phyloP scores from a whole-genome alignment of 2,888 invertebrate species.

The Sepiola atlantica region DNA sequence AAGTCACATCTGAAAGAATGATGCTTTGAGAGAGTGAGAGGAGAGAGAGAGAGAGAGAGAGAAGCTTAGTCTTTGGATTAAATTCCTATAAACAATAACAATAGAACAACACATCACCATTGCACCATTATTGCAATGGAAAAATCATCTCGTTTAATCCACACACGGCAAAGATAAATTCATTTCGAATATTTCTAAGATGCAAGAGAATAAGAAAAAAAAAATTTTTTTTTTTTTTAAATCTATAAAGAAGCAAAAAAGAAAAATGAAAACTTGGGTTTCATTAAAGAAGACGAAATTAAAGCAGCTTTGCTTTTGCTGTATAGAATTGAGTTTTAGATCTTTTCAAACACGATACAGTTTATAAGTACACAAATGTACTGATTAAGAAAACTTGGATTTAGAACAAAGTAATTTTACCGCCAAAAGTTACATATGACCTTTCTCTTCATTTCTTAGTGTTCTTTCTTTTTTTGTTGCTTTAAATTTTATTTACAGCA shows the following conservation, averaged over 20 bases:
- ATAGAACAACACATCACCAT: neutral
- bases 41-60: neutral
- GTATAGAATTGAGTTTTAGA: neutral
- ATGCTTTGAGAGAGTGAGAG: neutral
- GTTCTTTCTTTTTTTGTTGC: neutral
- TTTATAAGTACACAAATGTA: slow-evolving; percentile 32
- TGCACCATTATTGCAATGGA: slow-evolving; percentile 6
- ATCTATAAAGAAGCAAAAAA: neutral
- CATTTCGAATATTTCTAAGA: neutral
- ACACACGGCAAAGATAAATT: slow-evolving; percentile 20
- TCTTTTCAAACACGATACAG: neutral
- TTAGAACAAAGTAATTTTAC: slow-evolving; percentile 2
- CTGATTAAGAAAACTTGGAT: neutral
- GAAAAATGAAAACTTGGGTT: neutral
- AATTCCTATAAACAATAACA: neutral
- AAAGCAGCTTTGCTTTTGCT: neutral
- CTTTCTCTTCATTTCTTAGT: neutral
- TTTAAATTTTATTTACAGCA: neutral
- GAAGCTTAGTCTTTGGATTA: neutral
- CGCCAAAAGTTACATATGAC: neutral
- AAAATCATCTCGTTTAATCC: slow-evolving; percentile 10
- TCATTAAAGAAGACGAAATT: neutral
- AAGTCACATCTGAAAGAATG: slow-evolving; percentile 9
- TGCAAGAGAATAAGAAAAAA: slow-evolving; percentile 24
- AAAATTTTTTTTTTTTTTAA: too few relatives aligned